These are phyloP conservation scores for Sinella curviseta DNA, from an alignment of 1,140 invertebrate genomes.

Conservation along the genomic window DNA sequence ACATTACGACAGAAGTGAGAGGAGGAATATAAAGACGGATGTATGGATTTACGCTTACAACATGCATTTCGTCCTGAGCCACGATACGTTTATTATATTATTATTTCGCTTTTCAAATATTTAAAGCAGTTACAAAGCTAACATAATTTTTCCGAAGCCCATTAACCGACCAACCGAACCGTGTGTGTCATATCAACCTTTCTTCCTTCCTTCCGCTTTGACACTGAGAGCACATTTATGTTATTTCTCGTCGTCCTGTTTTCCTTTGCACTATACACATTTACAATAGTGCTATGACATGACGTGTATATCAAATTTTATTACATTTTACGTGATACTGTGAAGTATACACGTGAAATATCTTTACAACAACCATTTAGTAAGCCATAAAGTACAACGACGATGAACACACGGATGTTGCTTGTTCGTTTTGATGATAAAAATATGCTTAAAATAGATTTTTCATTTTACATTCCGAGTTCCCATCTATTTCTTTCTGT, in stretches of 20 bases:
- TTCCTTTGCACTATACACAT: background rate
- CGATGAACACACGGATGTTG: background rate
- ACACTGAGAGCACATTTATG: background rate
- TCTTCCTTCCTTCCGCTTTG: background rate
- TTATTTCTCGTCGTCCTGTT: too few relatives aligned
- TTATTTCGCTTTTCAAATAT: too few relatives aligned
- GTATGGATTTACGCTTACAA: background rate
- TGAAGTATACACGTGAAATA: too few relatives aligned
- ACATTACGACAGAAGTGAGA: background rate
- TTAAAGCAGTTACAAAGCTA: background rate
- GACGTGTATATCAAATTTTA: background rate
- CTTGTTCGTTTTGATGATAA: background rate
- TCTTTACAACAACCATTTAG: too few relatives aligned
- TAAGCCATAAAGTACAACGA: too few relatives aligned
- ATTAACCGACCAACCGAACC: background rate
- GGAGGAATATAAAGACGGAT: too few relatives aligned
- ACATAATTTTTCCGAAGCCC: background rate
- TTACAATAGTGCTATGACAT: background rate
- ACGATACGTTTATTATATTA: too few relatives aligned
- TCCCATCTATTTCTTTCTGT: too few relatives aligned
- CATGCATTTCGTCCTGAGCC: too few relatives aligned
- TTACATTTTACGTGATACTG: background rate
- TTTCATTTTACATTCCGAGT: too few relatives aligned
- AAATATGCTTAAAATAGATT: background rate
- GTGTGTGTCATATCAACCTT: background rate